A percentile compares a stretch with the other conserved stretches of the same genome.
phyloP scores from a whole-genome alignment of 2,888 invertebrate genomes.

The Carpatolechia fugitivella region DNA sequence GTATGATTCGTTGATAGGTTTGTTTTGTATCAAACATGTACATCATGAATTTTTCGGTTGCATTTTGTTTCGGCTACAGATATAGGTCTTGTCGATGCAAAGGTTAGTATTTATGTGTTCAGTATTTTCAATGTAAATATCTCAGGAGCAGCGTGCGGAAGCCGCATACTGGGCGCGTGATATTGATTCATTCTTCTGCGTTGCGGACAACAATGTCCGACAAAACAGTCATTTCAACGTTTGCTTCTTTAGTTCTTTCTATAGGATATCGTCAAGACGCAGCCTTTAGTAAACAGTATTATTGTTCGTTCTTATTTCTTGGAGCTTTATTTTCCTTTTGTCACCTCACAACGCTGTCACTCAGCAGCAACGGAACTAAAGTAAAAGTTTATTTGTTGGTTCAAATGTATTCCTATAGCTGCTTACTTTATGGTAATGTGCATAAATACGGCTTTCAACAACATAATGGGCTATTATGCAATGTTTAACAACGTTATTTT shows the following conservation, averaged over 20 bases:
- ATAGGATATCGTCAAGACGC: not conserved
- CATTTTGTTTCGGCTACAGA: too few relatives aligned
- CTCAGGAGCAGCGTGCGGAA: too few relatives aligned
- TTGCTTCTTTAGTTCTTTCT: not conserved
- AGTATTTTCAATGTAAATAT: too few relatives aligned
- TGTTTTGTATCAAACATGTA: not conserved
- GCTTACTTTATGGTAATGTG: slow-evolving; percentile 1
- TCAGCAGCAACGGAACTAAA: not conserved
- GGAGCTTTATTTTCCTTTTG: slow-evolving; percentile 3
- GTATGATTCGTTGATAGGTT: not conserved
- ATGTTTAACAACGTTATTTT: not conserved
- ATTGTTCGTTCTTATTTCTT: not conserved
- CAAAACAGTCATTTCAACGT: slow-evolving; percentile 7
- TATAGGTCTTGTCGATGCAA: too few relatives aligned
- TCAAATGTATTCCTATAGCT: not conserved
- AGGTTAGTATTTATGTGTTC: too few relatives aligned
- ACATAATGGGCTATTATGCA: slow-evolving; percentile 2
- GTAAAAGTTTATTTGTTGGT: slow-evolving; percentile 1
- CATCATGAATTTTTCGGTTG: too few relatives aligned
- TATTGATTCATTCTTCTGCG: slow-evolving; percentile 35
- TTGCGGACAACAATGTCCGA: slow-evolving; percentile 26
- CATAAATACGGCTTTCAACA: not conserved
- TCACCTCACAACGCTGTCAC: not conserved
- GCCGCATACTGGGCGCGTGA: too few relatives aligned
- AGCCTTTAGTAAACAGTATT: not conserved